A percentile compares a stretch with the other conserved stretches of the same genome.
These are phyloP conservation scores for Pocillopora verrucosa DNA, from an alignment of 64 coral and sea anemone species.

Conservation along the genomic window DNA sequence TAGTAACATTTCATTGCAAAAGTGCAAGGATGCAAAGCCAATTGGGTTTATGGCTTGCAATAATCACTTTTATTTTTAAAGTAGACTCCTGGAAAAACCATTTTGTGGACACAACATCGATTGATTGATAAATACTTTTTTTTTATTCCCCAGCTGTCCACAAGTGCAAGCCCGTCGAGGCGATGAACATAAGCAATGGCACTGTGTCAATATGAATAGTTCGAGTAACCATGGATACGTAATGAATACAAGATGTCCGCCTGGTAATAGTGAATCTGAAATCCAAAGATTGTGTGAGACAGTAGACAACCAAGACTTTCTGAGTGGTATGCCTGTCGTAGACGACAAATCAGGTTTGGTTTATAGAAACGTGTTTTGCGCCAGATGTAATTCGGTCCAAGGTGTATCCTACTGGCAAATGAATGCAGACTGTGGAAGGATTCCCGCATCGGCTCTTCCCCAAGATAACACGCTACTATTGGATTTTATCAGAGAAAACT, in stretches of 20 bases:
- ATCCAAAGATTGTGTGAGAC: not conserved
- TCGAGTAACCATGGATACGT: not conserved
- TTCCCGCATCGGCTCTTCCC: not conserved
- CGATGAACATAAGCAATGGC: not conserved
- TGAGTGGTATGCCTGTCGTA: conserved; percentile 8
- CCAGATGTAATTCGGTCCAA: conserved; percentile 12
- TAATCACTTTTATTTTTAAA: no score
- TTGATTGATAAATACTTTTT: no score
- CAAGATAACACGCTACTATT: not conserved
- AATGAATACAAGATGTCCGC: conserved; percentile 12
- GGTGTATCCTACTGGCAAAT: conserved; percentile 12
- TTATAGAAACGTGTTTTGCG: conserved; percentile 37
- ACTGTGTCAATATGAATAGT: not conserved
- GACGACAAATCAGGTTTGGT: not conserved
- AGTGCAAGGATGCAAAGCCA: no score
- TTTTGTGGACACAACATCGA: no score
- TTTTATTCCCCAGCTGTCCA: not conserved
- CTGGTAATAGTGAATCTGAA: not conserved
- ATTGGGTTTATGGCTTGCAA: no score
- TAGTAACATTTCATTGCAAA: no score
- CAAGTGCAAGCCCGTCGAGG: not conserved
- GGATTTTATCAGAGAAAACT: not conserved
- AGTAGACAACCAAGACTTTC: not conserved
- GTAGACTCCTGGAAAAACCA: no score
- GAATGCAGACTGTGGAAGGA: not conserved